Evolutionary conservation across 2,113 vertebrate genomes (phyloP), one percentile per base, ranked within the genome.

Genomic region (Rynchops niger): DNA sequence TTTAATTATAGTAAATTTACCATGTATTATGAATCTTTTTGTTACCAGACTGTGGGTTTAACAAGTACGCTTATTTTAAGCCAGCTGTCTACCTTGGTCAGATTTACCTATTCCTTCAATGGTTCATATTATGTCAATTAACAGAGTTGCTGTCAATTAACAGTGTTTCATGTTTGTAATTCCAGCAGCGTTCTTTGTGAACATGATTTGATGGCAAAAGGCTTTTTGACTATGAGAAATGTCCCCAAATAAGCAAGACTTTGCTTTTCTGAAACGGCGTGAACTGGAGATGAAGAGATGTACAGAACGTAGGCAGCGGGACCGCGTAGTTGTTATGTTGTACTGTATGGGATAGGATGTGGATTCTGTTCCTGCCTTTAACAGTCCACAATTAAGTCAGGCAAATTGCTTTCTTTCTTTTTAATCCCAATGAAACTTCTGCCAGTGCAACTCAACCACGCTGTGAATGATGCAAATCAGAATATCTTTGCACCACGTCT

Each of bases 101-200:
- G 49, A 43, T 34, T 45, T 47, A 30, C 32, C 55, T 76, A 3
- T 47, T 49, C 45, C 21, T 47, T 69, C 45, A 49, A 23, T 0
- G 2, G 8, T 59, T 67, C 2, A 0, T 67, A n/a, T 47, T 36
- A 12, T 0, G 1, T 55, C 56, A 9, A 42, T 29, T 71, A n/a
- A 45, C 32, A 40, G 15, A 74, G n/a, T 40, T 86, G 7, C 38
- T 92, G 45, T 45, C 15, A 45, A 45, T 45, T 45, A 45, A 43
- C 16, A n/a, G 27, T 53, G 11, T 59, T 73, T 67, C 23, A 8
- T 10, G 17, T 30, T 45, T 73, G 15, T 40, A 73, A n/a, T 45
- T 67, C 40, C 34, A 61, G 21, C 47, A 69, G 69, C 2, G 1
- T 27, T 62, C 30, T 86, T 61, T 76, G 8, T 32, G 61, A 55